These are phyloP conservation scores for Rhineura floridana DNA, from an alignment of 2,113 vertebrate genomes.

Conservation along the genomic window DNA sequence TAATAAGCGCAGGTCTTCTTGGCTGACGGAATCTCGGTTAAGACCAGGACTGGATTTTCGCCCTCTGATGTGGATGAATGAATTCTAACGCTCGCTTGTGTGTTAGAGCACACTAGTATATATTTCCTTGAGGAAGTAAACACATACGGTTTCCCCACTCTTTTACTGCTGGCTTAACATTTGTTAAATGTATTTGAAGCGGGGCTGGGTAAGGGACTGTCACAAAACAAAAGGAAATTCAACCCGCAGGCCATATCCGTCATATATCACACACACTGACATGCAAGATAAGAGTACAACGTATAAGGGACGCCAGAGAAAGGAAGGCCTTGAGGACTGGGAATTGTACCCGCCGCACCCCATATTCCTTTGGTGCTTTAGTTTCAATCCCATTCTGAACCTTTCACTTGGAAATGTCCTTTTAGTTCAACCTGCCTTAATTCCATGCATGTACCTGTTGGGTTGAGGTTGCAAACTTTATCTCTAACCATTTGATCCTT, in stretches of 20 bases:
- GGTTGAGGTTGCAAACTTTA: not conserved
- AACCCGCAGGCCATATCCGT: not conserved
- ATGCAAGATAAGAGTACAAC: not conserved
- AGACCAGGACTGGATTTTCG: constrained; percentile 2
- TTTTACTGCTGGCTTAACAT: not conserved
- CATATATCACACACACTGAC: too few species aligned
- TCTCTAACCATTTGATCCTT: not conserved
- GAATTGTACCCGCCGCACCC: too few species aligned
- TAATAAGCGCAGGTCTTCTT: not conserved
- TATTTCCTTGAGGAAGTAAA: fast-evolving
- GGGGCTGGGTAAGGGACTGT: not conserved
- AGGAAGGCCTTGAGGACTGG: not conserved
- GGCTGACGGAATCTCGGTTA: not conserved
- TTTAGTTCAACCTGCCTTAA: not conserved
- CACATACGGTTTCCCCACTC: not conserved
- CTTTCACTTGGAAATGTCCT: not conserved
- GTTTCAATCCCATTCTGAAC: not conserved
- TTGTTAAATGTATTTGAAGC: not conserved
- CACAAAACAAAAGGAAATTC: not conserved
- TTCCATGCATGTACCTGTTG: not conserved
- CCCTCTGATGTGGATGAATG: not conserved
- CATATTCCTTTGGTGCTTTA: not conserved
- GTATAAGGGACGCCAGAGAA: not conserved
- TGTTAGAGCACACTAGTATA: not conserved
- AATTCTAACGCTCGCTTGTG: not conserved